Evolutionary conservation across 1,140 invertebrate genomes (phyloP).

Genomic region (Gerris buenoi): DNA sequence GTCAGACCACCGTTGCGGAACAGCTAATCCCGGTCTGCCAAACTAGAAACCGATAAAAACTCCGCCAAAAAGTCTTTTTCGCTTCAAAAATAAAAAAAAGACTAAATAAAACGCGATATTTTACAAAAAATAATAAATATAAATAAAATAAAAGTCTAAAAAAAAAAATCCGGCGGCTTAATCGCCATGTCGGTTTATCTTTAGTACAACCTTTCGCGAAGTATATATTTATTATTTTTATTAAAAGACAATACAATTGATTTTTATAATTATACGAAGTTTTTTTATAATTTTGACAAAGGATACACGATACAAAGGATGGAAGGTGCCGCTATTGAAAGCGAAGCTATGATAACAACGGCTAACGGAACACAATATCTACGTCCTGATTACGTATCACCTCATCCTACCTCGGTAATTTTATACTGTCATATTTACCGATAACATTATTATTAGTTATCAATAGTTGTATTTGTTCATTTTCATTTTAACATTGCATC

Average conservation of each 20-base stretch:
- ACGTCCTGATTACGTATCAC: constrained; percentile 78
- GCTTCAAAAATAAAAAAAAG: neutral
- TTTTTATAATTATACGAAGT: no score
- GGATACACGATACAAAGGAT: neutral
- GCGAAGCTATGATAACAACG: neutral
- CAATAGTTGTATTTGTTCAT: no score
- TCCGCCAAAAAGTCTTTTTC: neutral
- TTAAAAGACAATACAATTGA: no score
- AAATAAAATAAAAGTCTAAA: no score
- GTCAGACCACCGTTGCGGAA: neutral
- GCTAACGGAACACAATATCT: constrained; percentile 60
- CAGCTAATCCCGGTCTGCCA: neutral
- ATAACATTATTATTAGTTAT: no score
- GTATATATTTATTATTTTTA: neutral
- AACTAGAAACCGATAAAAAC: neutral
- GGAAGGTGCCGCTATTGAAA: neutral
- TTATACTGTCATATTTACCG: no score
- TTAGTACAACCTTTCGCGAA: neutral
- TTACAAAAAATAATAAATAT: no score
- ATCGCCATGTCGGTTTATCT: no score
- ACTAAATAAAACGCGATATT: neutral
- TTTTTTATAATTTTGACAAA: neutral
- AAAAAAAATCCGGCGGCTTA: no score
- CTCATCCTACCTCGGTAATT: constrained; percentile 74
- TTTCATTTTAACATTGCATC: no score